Conservation (phyloP, 2,113 vertebrate species). For the Rhipidura dahli region DNA sequence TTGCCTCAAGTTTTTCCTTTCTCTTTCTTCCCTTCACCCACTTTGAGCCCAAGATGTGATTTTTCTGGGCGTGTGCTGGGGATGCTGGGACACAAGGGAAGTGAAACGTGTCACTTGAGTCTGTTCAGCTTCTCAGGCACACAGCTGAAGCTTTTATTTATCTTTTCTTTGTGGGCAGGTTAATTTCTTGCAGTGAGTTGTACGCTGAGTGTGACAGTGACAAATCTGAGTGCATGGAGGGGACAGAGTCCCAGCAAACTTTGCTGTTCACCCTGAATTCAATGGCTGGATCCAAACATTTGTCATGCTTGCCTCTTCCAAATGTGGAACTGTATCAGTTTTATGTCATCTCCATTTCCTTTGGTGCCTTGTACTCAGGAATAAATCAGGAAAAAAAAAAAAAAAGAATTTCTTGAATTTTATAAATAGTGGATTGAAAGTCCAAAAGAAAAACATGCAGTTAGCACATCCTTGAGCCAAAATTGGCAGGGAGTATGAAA, state of each 20-base stretch:
- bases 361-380: not conserved
- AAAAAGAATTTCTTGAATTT: not conserved
- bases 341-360: not conserved
- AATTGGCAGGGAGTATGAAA: not conserved
- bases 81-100: not conserved
- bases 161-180: not conserved
- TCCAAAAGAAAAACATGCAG: not conserved
- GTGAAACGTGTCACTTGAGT: not conserved
- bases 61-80: not conserved
- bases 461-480: not conserved
- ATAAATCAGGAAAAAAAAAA: not conserved
- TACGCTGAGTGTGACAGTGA: not conserved
- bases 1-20: rapidly evolving
- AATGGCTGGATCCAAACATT: not conserved
- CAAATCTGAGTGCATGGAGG: not conserved
- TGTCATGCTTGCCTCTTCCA: not conserved
- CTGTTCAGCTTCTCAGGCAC: not conserved
- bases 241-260: not conserved
- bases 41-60: not conserved
- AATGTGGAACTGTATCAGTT: not conserved
- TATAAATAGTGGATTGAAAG: not conserved
- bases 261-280: not conserved
- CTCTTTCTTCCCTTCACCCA: not conserved
- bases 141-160: not conserved
- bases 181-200: not conserved